Base-by-base conservation (phyloP, 35 echinoderm and acorn worm genomes). In the Nesometra sesokonis region DNA sequence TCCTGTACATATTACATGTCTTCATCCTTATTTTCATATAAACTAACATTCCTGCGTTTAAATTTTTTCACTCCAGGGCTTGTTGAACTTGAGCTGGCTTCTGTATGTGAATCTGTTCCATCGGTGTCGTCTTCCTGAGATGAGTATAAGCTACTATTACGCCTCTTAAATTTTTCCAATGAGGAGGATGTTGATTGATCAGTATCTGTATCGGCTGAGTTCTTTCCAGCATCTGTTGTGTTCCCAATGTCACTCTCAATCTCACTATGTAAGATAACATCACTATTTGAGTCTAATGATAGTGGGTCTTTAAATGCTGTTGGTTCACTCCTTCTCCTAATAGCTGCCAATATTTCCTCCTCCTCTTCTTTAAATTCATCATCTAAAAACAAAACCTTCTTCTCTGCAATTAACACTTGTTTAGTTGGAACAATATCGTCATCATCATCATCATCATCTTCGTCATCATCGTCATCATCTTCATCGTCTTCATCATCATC, bases 401-500 rank as follows among this genome's bases (percentile, higher is more conserved):
- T 67, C 23, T 67, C 52, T 67, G 7, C 52, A 17, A 67, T 67
- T 67, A 27, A 9, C 9, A 17, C 52, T 67, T 67, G 9, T 67
- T 67, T 27, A 67, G 2, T 19, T 11, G 7, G 7, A 67, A 11
- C 52, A 67, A 11, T 19, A 67, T 67, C 52, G 23, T 67, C 52
- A 19, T 67, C 52, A 19, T 67, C 52, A 27, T 67, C 52, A 19
- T 67, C 52, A 2, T 67, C 52, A 27, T 80, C 79, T 7, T 83
- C 81, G 23, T 37, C 35, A 31, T 83, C 81, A 3, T 37, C 35
- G 8, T 83, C 81, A 29, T 83, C 81, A 39, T 83, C 81, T 27
- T 83, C 81, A 19, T 83, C 81, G 23, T 83, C 81, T 11, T 83
- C 81, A 83, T 83, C 81, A 38, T 83, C 81, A 38, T 83, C 81